A percentile compares a stretch with the other conserved stretches of the same genome.
phyloP scores from a whole-genome alignment of 92 coral and sea anemone species.

The Phenganax subtilis region DNA sequence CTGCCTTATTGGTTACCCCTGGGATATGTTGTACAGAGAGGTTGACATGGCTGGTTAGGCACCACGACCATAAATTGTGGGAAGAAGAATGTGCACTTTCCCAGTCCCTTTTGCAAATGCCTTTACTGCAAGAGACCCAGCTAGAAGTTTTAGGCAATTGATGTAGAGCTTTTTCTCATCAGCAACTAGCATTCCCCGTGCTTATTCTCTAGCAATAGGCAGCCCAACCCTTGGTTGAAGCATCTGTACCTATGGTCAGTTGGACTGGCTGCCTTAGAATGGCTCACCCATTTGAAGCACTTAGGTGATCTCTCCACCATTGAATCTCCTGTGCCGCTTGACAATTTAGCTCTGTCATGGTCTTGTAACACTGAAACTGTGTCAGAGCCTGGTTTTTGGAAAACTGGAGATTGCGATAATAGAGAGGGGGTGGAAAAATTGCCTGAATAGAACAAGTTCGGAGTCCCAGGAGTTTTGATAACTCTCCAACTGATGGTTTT shows the following conservation, averaged over 20 bases:
- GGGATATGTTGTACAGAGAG: slow-evolving; percentile 18
- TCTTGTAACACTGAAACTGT: slow-evolving; percentile 43
- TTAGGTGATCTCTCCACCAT: slow-evolving; percentile 51
- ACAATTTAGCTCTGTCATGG: slow-evolving; percentile 21
- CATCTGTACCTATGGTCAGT: slow-evolving; percentile 54
- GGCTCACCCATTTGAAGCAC: slow-evolving; percentile 51
- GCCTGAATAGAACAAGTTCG: slow-evolving; percentile 48
- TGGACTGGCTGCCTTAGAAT: slow-evolving; percentile 42
- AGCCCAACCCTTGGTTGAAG: slow-evolving; percentile 54
- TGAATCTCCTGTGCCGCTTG: slow-evolving; percentile 43
- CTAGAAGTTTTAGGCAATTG: slow-evolving; percentile 48
- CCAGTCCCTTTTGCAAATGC: slow-evolving; percentile 23
- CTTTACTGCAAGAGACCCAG: slow-evolving; percentile 42
- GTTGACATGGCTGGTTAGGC: slow-evolving; percentile 16
- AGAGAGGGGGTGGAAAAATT: slow-evolving; percentile 47
- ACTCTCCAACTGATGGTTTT: slow-evolving; percentile 28
- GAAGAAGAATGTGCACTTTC: slow-evolving; percentile 30
- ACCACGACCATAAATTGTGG: slow-evolving; percentile 20
- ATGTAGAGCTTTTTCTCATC: slow-evolving; percentile 50
- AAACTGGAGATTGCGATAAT: slow-evolving; percentile 48
- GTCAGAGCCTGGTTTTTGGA: slow-evolving; percentile 45
- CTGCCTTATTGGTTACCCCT: slow-evolving; percentile 8
- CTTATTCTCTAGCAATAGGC: slow-evolving; percentile 45
- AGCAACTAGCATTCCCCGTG: slow-evolving; percentile 52
- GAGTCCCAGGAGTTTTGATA: slow-evolving; percentile 53